These are phyloP conservation scores for Aphidius ervi DNA, from an alignment of 1,140 invertebrate genomes.

Conservation along the genomic window DNA sequence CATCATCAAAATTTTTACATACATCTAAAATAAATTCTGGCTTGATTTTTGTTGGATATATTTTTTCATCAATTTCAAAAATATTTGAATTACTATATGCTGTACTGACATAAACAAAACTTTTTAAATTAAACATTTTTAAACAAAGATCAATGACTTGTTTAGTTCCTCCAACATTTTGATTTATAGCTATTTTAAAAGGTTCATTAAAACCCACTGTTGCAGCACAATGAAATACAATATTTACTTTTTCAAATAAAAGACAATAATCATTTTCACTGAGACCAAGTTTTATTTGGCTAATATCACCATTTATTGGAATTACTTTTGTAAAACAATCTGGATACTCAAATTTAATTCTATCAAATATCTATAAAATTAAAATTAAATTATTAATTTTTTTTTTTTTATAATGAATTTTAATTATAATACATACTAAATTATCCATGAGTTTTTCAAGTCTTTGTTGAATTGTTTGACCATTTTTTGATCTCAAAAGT, in stretches of 20 bases:
- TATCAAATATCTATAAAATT: slow-evolving; percentile 63
- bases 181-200: slow-evolving; percentile 65
- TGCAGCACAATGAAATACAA: slow-evolving; percentile 92
- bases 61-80: slow-evolving; percentile 63
- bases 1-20: slow-evolving; percentile 66
- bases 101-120: slow-evolving; percentile 81
- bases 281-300: slow-evolving; percentile 62
- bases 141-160: slow-evolving; percentile 64
- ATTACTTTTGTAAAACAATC: slow-evolving; percentile 69
- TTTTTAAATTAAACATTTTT: slow-evolving; percentile 65
- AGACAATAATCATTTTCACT: slow-evolving; percentile 53
- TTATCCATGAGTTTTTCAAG: slow-evolving; percentile 65
- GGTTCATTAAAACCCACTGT: slow-evolving; percentile 74
- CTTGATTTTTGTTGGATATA: slow-evolving; percentile 65
- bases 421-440: slow-evolving; percentile 52
- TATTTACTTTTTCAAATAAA: slow-evolving; percentile 68
- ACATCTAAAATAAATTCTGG: slow-evolving; percentile 68
- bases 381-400: too few species aligned
- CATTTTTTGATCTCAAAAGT: slow-evolving; percentile 69
- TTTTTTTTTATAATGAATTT: too few species aligned
- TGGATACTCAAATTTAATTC: slow-evolving; percentile 63
- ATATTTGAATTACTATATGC: slow-evolving; percentile 82
- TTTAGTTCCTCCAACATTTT: slow-evolving; percentile 68
- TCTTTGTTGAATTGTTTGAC: slow-evolving; percentile 59
- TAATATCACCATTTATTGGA: slow-evolving; percentile 71